Percentiles rank a stretch among this genome's conserved stretches.
These are phyloP conservation scores for Gorsachius goisagi DNA, from an alignment of 2,113 vertebrate genomes.

Conservation along the genomic window DNA sequence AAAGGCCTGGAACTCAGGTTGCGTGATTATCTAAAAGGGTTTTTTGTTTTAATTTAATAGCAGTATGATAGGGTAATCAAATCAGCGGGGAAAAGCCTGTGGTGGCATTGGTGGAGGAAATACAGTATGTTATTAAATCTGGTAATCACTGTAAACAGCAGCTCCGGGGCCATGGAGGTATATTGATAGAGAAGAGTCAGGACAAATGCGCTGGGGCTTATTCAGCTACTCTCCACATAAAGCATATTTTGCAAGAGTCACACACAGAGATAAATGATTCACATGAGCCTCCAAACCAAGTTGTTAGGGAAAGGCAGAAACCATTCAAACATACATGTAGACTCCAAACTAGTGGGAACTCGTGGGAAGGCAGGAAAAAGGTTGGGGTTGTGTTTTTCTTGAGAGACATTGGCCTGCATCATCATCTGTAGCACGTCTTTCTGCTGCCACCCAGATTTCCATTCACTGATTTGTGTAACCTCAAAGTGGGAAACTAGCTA, in stretches of 20 bases:
- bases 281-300: not conserved
- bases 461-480: constrained; percentile 68
- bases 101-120: constrained; percentile 53
- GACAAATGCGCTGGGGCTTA: constrained; percentile 21
- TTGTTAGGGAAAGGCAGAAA: not conserved
- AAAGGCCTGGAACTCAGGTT: not conserved
- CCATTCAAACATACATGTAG: constrained; percentile 1
- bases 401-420: constrained; percentile 12
- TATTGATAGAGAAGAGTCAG: constrained; percentile 24
- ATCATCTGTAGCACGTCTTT: constrained; percentile 45
- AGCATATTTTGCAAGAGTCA: constrained; percentile 40
- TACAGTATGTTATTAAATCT: constrained; percentile 44
- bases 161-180: constrained; percentile 43
- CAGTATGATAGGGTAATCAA: constrained; percentile 67
- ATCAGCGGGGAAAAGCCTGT: constrained; percentile 43
- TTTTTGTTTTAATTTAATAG: constrained; percentile 16
- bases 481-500: constrained; percentile 65
- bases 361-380: constrained; percentile 27
- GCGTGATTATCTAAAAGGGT: not conserved
- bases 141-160: constrained; percentile 58
- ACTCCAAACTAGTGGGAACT: constrained; percentile 21
- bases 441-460: constrained; percentile 55
- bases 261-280: constrained; percentile 25
- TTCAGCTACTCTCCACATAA: constrained; percentile 27
- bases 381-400: not conserved